These are phyloP conservation scores for Tangara arthus DNA, from an alignment of 2,797 vertebrate species.

Conservation along the genomic window DNA sequence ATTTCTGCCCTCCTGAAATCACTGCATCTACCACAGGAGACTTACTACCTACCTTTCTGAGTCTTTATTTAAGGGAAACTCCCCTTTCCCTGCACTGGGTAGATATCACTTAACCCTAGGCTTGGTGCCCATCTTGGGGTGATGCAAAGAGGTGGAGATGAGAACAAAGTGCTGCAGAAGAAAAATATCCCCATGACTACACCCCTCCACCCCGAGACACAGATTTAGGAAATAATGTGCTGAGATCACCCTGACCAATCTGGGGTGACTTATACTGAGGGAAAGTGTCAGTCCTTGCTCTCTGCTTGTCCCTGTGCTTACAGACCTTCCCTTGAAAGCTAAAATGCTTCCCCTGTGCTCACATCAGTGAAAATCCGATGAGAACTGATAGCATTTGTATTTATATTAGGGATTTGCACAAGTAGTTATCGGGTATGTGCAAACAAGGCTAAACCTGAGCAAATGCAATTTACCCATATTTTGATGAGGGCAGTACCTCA, in stretches of 20 bases:
- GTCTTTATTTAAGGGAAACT: neutral
- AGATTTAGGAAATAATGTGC: neutral
- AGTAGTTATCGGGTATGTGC: neutral
- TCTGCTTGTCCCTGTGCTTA: neutral
- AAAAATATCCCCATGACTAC: neutral
- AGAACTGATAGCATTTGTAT: neutral
- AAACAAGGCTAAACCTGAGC: neutral
- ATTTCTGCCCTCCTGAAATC: neutral
- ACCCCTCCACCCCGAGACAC: fast-evolving
- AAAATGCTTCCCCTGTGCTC: neutral
- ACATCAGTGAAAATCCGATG: neutral
- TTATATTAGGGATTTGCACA: neutral
- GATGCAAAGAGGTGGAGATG: neutral
- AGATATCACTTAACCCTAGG: neutral
- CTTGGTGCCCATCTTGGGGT: neutral
- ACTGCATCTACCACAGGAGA: neutral
- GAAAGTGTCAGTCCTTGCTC: neutral
- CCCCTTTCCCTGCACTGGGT: neutral
- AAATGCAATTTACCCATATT: neutral
- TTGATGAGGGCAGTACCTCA: neutral
- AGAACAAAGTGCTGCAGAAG: neutral
- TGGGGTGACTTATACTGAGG: neutral
- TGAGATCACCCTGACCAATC: neutral
- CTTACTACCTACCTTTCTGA: neutral
- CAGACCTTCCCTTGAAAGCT: neutral